phyloP scores from a whole-genome alignment of 2,113 vertebrate genomes.

The Aramus guarauna region DNA sequence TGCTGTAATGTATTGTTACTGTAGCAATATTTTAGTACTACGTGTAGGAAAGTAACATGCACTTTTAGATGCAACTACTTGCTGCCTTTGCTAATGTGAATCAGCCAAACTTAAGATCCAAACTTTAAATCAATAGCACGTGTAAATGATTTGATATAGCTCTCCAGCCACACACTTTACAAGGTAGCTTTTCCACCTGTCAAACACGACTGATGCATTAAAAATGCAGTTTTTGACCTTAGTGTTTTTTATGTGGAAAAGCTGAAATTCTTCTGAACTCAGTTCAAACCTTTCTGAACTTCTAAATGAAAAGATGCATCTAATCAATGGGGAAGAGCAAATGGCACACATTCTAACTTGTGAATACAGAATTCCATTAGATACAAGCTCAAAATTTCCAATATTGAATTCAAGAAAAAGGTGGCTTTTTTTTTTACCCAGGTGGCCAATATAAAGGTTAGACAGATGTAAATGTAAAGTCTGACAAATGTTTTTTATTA shows the following conservation, averaged over 20 bases:
- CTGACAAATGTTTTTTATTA: not conserved
- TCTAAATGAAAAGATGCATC: not conserved
- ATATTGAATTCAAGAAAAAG: not conserved
- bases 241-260: not conserved
- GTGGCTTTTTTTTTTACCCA: not conserved
- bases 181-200: not conserved
- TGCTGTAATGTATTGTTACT: not conserved
- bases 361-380: not conserved
- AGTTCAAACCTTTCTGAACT: not conserved
- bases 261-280: not conserved
- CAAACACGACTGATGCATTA: not conserved
- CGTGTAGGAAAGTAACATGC: not conserved
- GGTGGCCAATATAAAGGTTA: not conserved
- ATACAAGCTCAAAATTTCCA: not conserved
- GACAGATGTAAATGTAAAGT: not conserved
- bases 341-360: not conserved
- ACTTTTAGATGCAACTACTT: constrained; percentile 51
- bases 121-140: constrained; percentile 45
- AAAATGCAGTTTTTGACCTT: not conserved
- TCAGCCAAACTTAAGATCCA: not conserved
- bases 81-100: not conserved
- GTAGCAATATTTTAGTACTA: not conserved
- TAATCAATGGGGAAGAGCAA: not conserved
- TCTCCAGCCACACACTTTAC: not conserved
- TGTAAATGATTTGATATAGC: constrained; percentile 1